These are phyloP conservation scores for Amphimedon queenslandica DNA, from an alignment of 37 sponge, comb jelly and placozoan genomes.

Conservation along the genomic window DNA sequence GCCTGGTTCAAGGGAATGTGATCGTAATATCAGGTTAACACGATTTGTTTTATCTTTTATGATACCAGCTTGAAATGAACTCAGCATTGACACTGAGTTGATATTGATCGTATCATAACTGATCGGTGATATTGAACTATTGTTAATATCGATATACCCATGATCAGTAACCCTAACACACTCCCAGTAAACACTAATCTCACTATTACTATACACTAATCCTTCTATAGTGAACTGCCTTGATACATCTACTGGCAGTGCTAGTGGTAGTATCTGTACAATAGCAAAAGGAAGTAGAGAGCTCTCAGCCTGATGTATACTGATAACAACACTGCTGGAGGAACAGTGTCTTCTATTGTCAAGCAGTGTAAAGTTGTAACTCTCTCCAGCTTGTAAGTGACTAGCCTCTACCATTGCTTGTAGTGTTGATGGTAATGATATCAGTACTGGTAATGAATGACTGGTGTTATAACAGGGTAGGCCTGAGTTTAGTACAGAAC, in stretches of 20 bases:
- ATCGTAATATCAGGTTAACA: constrained; percentile 37
- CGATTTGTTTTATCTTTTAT: constrained; percentile 3
- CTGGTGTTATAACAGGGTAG: constrained; percentile 53
- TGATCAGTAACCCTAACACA: constrained; percentile 39
- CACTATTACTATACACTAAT: constrained; percentile 30
- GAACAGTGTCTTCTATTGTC: constrained; percentile 21
- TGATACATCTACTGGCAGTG: constrained; percentile 7
- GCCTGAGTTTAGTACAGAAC: constrained; percentile 11
- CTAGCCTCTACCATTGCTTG: constrained; percentile 13
- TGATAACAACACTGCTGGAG: constrained; percentile 2
- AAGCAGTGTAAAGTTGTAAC: constrained; percentile 32
- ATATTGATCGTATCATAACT: neutral
- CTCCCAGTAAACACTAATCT: constrained; percentile 38
- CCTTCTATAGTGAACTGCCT: constrained; percentile 22
- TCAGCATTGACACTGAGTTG: neutral
- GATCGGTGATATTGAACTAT: constrained; percentile 1
- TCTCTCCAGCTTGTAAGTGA: constrained; percentile 2
- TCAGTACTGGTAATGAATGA: constrained; percentile 2
- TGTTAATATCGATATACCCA: constrained; percentile 24
- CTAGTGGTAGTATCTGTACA: constrained; percentile 21
- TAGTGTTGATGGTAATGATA: constrained; percentile 9
- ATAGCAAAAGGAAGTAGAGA: constrained; percentile 1
- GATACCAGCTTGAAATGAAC: neutral
- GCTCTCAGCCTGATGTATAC: neutral
- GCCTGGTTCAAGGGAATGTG: constrained; percentile 17